Base-by-base conservation (phyloP, 1,140 invertebrate genomes). In the Drosophila truncata region DNA sequence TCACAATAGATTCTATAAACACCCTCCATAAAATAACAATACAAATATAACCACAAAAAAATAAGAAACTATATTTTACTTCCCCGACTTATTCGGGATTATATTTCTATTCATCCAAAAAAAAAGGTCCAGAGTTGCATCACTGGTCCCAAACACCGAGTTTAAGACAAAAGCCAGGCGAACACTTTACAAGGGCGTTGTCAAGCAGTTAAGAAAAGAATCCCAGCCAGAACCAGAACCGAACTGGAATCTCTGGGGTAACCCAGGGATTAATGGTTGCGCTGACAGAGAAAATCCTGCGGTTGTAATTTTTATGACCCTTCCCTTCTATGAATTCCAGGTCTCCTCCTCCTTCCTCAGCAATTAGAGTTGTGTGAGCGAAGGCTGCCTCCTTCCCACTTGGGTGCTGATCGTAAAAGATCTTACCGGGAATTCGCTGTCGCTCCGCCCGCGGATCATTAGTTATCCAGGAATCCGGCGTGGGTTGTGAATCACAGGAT, bases 221-320 rank as follows among this genome's bases (percentile, higher is more conserved):
- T 66, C 52, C 16, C 33, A 37, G 35, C n/a, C 42, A 54, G 39
- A 64, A 41, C 42, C 52, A 71, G 52, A 71, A 39, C 42, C 65
- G 11, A 60, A 72, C 52, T 60, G 70, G 23, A 60, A 60, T 57
- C 44, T 29, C 44, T 29, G 58, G 52, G 39, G 35, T 33, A 41
- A 27, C 35, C 59, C 54, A 47, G 71, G 77, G 84, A 87, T 88
- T 87, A 87, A 87, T 87, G 80, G 84, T 75, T 54, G 57, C 39
- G 84, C 84, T 87, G 85, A 87, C 84, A 87, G 84, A 78, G 80
- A 84, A 80, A 87, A 87, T 90, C 85, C 84, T 87, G 84, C 85
- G 84, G 84, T 90, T 87, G 78, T 88, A 88, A 84, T 42, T 80
- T 84, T 87, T 87, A 88, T 83, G 82, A 75, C 72, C 81, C 82